These are phyloP conservation scores for Drosophila miranda DNA, from an alignment of 1,140 invertebrate species.

Conservation along the genomic window DNA sequence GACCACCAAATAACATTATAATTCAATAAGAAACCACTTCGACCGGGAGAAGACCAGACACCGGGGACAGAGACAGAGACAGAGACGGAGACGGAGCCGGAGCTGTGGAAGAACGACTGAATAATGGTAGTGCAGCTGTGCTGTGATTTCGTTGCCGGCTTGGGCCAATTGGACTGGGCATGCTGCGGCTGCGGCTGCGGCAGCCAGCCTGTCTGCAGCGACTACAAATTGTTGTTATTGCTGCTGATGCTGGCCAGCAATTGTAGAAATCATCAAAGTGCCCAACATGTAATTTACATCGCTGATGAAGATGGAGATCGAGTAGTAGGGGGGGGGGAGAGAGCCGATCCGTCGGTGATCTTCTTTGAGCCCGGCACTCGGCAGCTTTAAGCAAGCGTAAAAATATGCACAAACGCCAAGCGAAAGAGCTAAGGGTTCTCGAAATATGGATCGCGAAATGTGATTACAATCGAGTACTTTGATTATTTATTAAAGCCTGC, in stretches of 20 bases:
- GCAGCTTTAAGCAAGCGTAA: conserved; percentile 72
- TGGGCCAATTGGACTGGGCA: conserved; percentile 7
- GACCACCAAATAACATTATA: conserved; percentile 68
- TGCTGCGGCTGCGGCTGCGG: conserved; percentile 35
- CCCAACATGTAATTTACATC: conserved; percentile 71
- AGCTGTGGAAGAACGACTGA: conserved; percentile 13
- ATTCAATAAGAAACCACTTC: conserved; percentile 66
- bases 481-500: conserved; percentile 63
- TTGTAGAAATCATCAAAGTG: conserved; percentile 76
- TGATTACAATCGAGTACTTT: conserved; percentile 57
- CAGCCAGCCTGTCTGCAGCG: conserved; percentile 66
- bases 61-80: neutral
- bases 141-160: conserved; percentile 10
- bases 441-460: conserved; percentile 48
- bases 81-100: neutral
- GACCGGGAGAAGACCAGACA: conserved; percentile 30
- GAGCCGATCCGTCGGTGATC: conserved; percentile 44
- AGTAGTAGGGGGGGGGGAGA: neutral
- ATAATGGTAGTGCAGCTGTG: conserved; percentile 54
- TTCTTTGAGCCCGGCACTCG: conserved; percentile 54
- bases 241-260: conserved; percentile 57
- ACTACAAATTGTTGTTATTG: conserved; percentile 45
- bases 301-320: conserved; percentile 34
- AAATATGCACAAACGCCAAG: conserved; percentile 53
- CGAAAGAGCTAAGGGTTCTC: neutral